A percentile compares a stretch with the other conserved stretches of the same genome.
These are phyloP conservation scores for Sarcophaga caerulescens DNA, from an alignment of 2,888 invertebrate species.

Conservation along the genomic window DNA sequence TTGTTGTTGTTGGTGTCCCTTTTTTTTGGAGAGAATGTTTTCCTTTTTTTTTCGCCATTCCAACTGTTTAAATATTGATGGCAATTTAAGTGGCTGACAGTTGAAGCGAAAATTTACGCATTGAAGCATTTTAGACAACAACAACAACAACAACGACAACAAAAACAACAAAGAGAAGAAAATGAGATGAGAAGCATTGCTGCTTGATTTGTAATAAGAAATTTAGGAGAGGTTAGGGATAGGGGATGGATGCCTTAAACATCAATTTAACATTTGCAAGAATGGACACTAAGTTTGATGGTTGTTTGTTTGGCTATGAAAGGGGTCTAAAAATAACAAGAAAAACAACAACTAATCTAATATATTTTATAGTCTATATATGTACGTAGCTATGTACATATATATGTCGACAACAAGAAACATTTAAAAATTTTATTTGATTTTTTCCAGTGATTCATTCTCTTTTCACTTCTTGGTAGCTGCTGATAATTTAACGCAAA, in stretches of 20 bases:
- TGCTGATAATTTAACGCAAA: constrained; percentile 63
- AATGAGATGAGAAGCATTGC: background rate
- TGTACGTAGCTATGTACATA: too few species aligned
- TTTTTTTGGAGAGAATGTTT: constrained; percentile 17
- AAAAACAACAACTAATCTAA: constrained; percentile 45
- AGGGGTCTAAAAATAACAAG: constrained; percentile 3
- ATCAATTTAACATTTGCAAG: background rate
- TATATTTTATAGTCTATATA: constrained; percentile 41
- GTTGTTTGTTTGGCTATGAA: too few species aligned
- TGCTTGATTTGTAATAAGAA: background rate
- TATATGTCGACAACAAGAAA: constrained; percentile 33
- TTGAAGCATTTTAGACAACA: constrained; percentile 49
- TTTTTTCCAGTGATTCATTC: constrained; percentile 33
- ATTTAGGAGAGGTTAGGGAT: constrained; percentile 12
- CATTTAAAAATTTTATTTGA: constrained; percentile 61
- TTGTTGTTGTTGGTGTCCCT: background rate
- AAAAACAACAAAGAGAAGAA: background rate
- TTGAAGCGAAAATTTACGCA: constrained; percentile 70
- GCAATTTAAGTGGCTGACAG: constrained; percentile 68
- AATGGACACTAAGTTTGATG: too few species aligned
- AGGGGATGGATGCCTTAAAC: background rate
- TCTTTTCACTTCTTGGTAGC: background rate
- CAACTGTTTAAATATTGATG: constrained; percentile 71
- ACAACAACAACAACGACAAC: background rate
- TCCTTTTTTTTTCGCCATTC: constrained; percentile 38